Percentiles rank a stretch among this genome's conserved stretches.
phyloP scores from a whole-genome alignment of 2,888 invertebrate genomes.

The Lysandra bellargus region DNA sequence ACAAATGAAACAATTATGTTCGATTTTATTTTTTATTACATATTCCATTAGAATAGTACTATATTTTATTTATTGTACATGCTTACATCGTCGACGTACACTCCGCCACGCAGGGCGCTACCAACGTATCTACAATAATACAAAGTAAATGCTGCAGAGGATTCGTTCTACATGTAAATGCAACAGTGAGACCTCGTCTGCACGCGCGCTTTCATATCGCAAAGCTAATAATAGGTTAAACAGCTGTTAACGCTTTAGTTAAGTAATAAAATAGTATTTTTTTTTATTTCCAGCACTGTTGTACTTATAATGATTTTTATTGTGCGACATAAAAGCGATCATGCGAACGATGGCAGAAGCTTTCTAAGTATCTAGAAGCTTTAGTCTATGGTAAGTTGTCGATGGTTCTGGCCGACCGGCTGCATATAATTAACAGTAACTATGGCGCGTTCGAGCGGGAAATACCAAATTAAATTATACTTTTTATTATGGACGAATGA shows the following conservation, averaged over 20 bases:
- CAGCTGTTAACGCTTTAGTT: too few relatives aligned
- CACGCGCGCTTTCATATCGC: background rate
- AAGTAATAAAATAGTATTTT: too few relatives aligned
- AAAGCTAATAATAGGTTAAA: background rate
- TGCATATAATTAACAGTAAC: background rate
- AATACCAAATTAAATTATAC: background rate
- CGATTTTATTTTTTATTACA: constrained; percentile 75
- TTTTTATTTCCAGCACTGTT: background rate
- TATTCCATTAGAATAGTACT: constrained; percentile 80
- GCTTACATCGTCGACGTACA: constrained; percentile 60
- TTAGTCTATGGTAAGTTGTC: constrained; percentile 42
- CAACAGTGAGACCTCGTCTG: constrained; percentile 40
- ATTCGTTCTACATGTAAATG: constrained; percentile 66
- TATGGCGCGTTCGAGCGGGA: background rate
- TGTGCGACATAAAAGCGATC: background rate
- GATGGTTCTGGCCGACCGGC: constrained; percentile 31
- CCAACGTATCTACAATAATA: constrained; percentile 67
- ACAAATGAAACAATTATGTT: constrained; percentile 42
- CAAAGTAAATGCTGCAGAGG: constrained; percentile 70
- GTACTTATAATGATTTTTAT: background rate
- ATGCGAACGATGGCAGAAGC: constrained; percentile 44
- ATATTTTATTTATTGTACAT: constrained; percentile 72
- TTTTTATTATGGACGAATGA: constrained; percentile 3
- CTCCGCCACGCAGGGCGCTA: constrained; percentile 58
- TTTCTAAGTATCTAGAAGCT: constrained; percentile 70